Evolutionary conservation across 2,888 invertebrate genomes (phyloP).

Genomic region (Ferrisia virgata): DNA sequence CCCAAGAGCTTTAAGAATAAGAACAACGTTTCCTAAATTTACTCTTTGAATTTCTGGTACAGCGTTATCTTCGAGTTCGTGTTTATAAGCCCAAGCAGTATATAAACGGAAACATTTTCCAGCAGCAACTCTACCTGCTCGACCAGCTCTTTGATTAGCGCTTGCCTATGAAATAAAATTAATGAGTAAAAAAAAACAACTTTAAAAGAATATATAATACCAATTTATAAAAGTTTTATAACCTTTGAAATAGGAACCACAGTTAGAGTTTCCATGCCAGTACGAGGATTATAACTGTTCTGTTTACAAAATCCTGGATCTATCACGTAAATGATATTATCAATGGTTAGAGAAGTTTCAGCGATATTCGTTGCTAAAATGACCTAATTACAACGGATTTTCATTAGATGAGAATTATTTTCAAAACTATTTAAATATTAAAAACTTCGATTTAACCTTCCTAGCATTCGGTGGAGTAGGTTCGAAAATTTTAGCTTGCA

Average conservation of each 20-base stretch:
- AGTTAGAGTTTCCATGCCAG: slow-evolving; percentile 97
- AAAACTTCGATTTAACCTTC: slow-evolving; percentile 64
- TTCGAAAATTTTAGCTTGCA: slow-evolving; percentile 98
- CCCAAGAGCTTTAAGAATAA: slow-evolving; percentile 92
- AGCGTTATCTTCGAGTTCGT: slow-evolving; percentile 96
- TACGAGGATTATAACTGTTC: slow-evolving; percentile 95
- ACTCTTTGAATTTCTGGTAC: slow-evolving; percentile 98
- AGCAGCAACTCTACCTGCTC: slow-evolving; percentile 92
- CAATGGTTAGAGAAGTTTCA: slow-evolving; percentile 97
- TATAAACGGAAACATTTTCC: slow-evolving; percentile 98
- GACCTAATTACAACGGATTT: slow-evolving; percentile 57
- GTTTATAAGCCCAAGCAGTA: slow-evolving; percentile 97
- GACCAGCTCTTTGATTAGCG: slow-evolving; percentile 94
- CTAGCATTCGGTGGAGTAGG: slow-evolving; percentile 94
- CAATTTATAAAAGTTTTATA: slow-evolving; percentile 18
- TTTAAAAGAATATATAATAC: background rate
- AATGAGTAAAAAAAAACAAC: background rate
- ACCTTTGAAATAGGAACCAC: slow-evolving; percentile 96
- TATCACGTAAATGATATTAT: slow-evolving; percentile 97
- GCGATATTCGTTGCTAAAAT: slow-evolving; percentile 98
- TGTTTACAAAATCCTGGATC: slow-evolving; percentile 99
- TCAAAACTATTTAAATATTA: no score
- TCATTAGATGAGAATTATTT: no score
- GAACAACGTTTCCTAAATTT: slow-evolving; percentile 90
- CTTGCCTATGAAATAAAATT: slow-evolving; percentile 61